Percentiles rank a stretch among this genome's conserved stretches.
Evolutionary conservation across 2,888 invertebrate species (phyloP).

Genomic region (Adineta ricciae): DNA sequence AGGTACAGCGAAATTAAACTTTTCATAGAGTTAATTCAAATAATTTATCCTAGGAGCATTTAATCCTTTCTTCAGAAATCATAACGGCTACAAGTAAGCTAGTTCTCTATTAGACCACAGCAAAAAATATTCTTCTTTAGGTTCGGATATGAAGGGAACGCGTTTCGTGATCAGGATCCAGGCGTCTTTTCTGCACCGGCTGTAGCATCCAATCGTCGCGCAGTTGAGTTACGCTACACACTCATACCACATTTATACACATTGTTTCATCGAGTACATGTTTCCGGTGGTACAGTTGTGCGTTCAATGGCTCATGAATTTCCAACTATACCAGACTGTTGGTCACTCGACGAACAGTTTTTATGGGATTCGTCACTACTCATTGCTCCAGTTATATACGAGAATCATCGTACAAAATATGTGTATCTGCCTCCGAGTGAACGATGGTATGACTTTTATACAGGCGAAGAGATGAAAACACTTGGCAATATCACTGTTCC

Average conservation of each 20-base stretch:
- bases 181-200: conserved; percentile 40
- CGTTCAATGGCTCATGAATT: conserved; percentile 69
- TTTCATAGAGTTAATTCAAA: no score
- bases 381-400: conserved; percentile 41
- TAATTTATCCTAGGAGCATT: conserved; percentile 36
- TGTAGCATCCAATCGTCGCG: conserved; percentile 39
- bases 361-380: conserved; percentile 49
- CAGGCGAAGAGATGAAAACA: conserved; percentile 15
- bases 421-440: conserved; percentile 21
- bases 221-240: conserved; percentile 42
- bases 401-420: conserved; percentile 37
- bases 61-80: conserved; percentile 37
- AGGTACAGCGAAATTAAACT: no score
- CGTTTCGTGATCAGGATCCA: conserved; percentile 40
- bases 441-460: conserved; percentile 30
- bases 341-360: conserved; percentile 42
- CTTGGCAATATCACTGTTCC: background rate
- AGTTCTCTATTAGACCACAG: background rate
- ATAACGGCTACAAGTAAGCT: conserved; percentile 35
- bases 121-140: no score
- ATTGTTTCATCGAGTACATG: conserved; percentile 51
- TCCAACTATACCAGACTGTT: conserved; percentile 38
- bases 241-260: conserved; percentile 46
- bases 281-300: conserved; percentile 64
- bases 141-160: no score